Percentiles rank a stretch among this genome's conserved stretches.
Conservation (phyloP, 1,140 invertebrate species). For the Triops cancriformis region DNA sequence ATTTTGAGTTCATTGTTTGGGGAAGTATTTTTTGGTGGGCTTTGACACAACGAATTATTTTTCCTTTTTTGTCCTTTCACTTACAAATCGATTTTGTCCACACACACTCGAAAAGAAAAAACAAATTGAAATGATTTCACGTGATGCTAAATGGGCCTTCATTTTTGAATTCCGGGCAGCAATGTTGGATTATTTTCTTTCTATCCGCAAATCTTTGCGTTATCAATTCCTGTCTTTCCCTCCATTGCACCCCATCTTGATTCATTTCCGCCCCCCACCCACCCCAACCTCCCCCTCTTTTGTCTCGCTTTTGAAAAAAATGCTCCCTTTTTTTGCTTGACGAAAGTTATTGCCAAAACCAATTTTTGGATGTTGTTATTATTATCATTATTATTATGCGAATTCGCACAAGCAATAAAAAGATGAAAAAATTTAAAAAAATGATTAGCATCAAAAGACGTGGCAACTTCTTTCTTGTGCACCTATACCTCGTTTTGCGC, state of each 20-base stretch:
- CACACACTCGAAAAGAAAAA: neutral
- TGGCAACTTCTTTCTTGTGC: no score
- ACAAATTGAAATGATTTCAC: neutral
- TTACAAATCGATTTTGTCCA: neutral
- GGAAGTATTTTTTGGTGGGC: neutral
- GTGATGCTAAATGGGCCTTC: constrained; percentile 9
- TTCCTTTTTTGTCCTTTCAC: neutral
- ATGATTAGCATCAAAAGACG: neutral
- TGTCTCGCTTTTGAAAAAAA: neutral
- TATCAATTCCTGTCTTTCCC: no score
- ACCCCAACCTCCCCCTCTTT: neutral
- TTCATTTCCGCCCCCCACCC: no score
- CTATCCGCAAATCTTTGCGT: neutral
- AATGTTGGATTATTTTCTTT: neutral
- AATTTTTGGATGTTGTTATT: neutral
- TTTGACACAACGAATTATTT: neutral
- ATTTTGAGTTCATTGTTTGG: neutral
- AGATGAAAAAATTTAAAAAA: neutral
- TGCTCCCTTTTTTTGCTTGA: neutral
- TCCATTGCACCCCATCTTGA: no score
- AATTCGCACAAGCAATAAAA: constrained; percentile 11
- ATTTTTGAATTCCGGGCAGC: neutral
- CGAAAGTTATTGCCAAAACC: neutral
- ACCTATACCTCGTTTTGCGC: no score
- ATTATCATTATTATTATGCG: neutral